These are phyloP conservation scores for Hemiprocne comata DNA, from an alignment of 2,113 vertebrate species.

Conservation along the genomic window DNA sequence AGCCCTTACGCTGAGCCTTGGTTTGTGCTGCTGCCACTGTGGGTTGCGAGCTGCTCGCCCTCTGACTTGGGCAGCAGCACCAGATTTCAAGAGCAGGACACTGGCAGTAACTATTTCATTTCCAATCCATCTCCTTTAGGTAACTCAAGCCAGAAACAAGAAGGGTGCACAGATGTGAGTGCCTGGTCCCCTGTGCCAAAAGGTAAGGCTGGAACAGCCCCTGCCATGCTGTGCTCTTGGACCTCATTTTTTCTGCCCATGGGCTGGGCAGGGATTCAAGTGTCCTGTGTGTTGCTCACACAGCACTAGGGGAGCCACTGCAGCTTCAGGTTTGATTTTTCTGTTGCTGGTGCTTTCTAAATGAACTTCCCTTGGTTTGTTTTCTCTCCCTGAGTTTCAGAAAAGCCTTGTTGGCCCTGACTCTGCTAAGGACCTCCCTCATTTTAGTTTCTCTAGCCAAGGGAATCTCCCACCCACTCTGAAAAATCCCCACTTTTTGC, in stretches of 20 bases:
- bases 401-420: not conserved
- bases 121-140: not conserved
- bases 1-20: not conserved
- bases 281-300: not conserved
- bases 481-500: not conserved
- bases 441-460: not conserved
- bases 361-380: not conserved
- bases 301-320: not conserved
- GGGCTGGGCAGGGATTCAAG: not conserved
- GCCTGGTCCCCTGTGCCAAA: not conserved
- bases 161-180: not conserved
- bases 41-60: not conserved
- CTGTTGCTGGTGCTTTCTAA: not conserved
- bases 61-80: not conserved
- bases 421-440: not conserved
- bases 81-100: not conserved
- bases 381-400: not conserved
- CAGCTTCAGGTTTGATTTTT: not conserved
- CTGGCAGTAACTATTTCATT: not conserved
- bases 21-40: not conserved
- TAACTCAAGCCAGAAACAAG: not conserved
- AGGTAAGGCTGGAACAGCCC: slow-evolving; percentile 23
- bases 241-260: not conserved
- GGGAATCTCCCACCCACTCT: not conserved
- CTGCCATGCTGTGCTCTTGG: not conserved